Conservation (phyloP, 2,888 invertebrate species). For the Drosophila affinis region DNA sequence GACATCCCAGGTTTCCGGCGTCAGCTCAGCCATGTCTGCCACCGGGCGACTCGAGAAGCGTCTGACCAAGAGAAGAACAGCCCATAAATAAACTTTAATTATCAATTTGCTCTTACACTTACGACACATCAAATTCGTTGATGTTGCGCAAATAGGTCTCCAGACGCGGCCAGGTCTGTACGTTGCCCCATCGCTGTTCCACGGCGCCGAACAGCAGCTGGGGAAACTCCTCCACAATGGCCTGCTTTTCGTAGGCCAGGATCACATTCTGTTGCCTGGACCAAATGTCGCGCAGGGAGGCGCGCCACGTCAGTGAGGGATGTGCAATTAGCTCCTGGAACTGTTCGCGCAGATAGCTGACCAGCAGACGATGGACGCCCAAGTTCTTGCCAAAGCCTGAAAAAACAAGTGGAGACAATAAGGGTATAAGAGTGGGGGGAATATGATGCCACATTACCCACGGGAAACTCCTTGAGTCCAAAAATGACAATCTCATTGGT, state of each 20-base stretch:
- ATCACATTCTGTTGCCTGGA: constrained; percentile 84
- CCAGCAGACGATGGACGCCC: constrained; percentile 85
- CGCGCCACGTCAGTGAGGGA: constrained; percentile 84
- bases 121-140: constrained; percentile 76
- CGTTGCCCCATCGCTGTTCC: constrained; percentile 88
- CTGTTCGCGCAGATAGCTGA: constrained; percentile 85
- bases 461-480: constrained; percentile 86
- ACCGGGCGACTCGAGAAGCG: constrained; percentile 83
- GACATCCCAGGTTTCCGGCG: constrained; percentile 86
- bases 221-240: constrained; percentile 81
- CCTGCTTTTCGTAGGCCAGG: constrained; percentile 85
- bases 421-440: neutral
- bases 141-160: constrained; percentile 84
- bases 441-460: constrained; percentile 81
- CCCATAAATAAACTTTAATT: constrained; percentile 80
- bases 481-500: constrained; percentile 86
- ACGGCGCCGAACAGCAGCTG: constrained; percentile 85
- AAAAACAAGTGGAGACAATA: neutral
- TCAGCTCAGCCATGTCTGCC: constrained; percentile 89
- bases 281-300: constrained; percentile 85
- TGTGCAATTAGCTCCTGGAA: constrained; percentile 85
- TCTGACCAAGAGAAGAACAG: constrained; percentile 74
- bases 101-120: constrained; percentile 58
- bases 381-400: constrained; percentile 84
- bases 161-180: constrained; percentile 85